A percentile compares a stretch with the other conserved stretches of the same genome.
These are phyloP conservation scores for Melanerpes formicivorus DNA, from an alignment of 2,113 vertebrate genomes.

Conservation along the genomic window DNA sequence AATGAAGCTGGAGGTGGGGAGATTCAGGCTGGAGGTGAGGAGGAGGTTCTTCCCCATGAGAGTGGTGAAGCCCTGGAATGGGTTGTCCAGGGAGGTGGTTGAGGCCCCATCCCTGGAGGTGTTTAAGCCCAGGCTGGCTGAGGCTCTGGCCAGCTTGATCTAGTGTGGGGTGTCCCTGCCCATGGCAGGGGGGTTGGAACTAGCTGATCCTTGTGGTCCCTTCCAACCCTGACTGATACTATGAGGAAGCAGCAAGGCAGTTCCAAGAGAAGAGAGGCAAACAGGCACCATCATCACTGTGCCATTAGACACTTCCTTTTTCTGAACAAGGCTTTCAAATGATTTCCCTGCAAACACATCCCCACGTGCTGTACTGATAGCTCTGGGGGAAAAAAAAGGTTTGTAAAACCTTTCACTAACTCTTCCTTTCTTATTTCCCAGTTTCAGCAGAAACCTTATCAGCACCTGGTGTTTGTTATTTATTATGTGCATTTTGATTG, in stretches of 20 bases:
- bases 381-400: neutral
- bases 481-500: constrained; percentile 8
- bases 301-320: neutral
- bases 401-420: neutral
- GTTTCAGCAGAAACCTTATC: neutral
- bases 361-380: neutral
- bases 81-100: no score
- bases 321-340: neutral
- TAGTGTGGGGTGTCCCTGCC: no score
- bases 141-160: no score
- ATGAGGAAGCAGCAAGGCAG: neutral
- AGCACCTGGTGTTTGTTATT: constrained; percentile 29
- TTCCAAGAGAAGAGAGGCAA: neutral
- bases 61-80: no score
- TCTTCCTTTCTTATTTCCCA: neutral
- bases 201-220: no score
- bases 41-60: no score
- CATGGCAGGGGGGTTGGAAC: no score
- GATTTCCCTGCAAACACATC: neutral
- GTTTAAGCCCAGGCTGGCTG: no score
- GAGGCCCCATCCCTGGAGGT: no score
- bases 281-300: neutral
- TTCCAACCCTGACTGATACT: no score
- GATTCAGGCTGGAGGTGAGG: no score
- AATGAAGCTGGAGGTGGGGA: no score